Conservation (phyloP, 1,140 invertebrate species). For the Drosophila virilis region DNA sequence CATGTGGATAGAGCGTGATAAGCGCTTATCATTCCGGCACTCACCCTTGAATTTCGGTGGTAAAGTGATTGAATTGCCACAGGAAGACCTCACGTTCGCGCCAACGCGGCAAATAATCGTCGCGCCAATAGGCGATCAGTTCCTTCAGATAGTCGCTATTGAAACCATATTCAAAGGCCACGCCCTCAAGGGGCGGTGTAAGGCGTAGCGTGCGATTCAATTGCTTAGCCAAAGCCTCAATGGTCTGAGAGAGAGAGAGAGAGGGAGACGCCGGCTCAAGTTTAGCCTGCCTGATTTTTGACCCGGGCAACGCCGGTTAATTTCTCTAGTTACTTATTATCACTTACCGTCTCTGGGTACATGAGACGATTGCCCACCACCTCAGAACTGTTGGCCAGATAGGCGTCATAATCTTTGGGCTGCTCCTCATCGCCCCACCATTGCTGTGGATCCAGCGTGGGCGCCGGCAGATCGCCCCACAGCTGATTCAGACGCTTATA, state of each 20-base stretch:
- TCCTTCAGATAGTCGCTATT: conserved; percentile 88
- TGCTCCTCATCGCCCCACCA: conserved; percentile 78
- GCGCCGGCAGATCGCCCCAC: conserved; percentile 52
- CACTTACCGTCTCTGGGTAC: conserved; percentile 63
- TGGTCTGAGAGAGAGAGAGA: conserved; percentile 52
- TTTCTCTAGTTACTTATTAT: background rate
- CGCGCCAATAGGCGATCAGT: conserved; percentile 89
- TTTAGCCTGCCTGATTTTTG: no score
- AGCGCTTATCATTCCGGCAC: conserved; percentile 43
- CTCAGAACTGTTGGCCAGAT: conserved; percentile 68
- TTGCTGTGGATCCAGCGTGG: conserved; percentile 57
- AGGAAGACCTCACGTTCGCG: conserved; percentile 88
- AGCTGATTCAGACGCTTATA: conserved; percentile 56
- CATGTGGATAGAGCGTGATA: conserved; percentile 49
- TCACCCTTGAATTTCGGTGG: conserved; percentile 88
- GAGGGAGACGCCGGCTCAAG: background rate
- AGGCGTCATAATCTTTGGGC: conserved; percentile 68
- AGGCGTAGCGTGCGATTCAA: conserved; percentile 64
- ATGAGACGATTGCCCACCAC: conserved; percentile 59
- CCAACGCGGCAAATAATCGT: conserved; percentile 90
- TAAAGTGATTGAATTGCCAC: conserved; percentile 91
- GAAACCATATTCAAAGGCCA: conserved; percentile 90
- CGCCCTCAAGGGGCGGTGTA: conserved; percentile 87
- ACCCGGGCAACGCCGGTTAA: no score
- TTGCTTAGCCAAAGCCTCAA: conserved; percentile 51